phyloP scores from a whole-genome alignment of 2,797 vertebrate species.

The Lacerta viridis region DNA sequence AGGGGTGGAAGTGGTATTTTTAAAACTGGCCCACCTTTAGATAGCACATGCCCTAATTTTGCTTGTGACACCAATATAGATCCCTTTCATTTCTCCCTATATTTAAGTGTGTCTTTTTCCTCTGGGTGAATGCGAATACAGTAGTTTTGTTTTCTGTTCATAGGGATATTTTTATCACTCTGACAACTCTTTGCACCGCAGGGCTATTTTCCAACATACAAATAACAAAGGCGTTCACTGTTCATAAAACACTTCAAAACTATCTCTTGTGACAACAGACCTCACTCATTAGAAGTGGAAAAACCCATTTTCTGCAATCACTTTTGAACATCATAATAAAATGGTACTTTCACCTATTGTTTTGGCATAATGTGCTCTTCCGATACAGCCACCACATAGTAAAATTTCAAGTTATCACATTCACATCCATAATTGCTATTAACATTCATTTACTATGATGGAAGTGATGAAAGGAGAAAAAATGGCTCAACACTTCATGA shows the following conservation, averaged over 20 bases:
- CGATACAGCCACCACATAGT: neutral
- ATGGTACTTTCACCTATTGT: neutral
- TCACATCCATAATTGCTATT: neutral
- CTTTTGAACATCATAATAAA: neutral
- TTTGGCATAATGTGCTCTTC: neutral
- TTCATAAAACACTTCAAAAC: conserved; percentile 39
- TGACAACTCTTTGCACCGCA: conserved; percentile 59
- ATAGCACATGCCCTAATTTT: conserved; percentile 41
- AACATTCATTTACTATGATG: neutral
- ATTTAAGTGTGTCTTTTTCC: neutral
- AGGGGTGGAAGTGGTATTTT: conserved; percentile 11
- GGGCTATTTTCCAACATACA: conserved; percentile 47
- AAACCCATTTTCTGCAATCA: neutral
- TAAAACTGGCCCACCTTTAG: conserved; percentile 1
- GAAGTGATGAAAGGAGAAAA: neutral
- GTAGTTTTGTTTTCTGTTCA: conserved; percentile 9
- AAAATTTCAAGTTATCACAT: neutral
- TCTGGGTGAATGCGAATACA: neutral
- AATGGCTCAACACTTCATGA: neutral
- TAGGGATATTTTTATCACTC: conserved; percentile 59
- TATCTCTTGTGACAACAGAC: conserved; percentile 15
- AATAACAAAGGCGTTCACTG: conserved; percentile 55
- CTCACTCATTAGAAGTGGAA: conserved; percentile 1
- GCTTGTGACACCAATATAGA: conserved; percentile 40
- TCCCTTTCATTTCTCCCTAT: conserved; percentile 16